Evolutionary conservation across 2,113 vertebrate genomes (phyloP).

Genomic region (Thalassoma bifasciatum): DNA sequence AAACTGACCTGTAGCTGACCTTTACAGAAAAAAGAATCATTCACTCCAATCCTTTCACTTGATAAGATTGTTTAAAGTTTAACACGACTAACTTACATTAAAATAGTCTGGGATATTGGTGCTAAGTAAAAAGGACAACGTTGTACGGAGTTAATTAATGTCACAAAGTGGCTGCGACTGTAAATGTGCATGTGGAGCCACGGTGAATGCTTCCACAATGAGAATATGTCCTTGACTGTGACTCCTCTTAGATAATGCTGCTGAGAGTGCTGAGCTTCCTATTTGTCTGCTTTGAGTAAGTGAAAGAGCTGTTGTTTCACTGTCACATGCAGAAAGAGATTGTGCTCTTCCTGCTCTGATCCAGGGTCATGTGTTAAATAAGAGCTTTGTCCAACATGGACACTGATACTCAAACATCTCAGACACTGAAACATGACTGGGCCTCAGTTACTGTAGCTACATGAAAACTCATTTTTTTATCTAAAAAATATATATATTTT

Average conservation of each 20-base stretch:
- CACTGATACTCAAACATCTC: neutral
- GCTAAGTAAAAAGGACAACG: no score
- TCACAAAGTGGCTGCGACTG: no score
- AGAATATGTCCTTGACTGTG: neutral
- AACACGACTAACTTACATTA: no score
- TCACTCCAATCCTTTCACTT: no score
- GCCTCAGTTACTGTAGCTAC: neutral
- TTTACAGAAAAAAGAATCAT: no score
- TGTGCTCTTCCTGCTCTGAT: neutral
- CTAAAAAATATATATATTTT: neutral
- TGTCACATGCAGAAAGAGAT: constrained; percentile 9
- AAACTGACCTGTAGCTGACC: no score
- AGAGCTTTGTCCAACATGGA: neutral
- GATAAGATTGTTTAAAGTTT: no score
- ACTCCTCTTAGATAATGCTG: constrained; percentile 22
- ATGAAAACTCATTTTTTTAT: neutral
- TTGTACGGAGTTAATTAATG: no score
- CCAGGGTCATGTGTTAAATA: neutral
- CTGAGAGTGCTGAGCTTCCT: constrained; percentile 10
- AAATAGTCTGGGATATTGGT: no score
- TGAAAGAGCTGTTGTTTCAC: constrained; percentile 39
- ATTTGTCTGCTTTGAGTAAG: constrained; percentile 19
- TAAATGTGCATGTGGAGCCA: no score
- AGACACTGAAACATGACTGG: constrained; percentile 6
- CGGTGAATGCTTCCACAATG: neutral